phyloP scores from a whole-genome alignment of 2,797 vertebrate species.

The Erpetoichthys calabaricus region DNA sequence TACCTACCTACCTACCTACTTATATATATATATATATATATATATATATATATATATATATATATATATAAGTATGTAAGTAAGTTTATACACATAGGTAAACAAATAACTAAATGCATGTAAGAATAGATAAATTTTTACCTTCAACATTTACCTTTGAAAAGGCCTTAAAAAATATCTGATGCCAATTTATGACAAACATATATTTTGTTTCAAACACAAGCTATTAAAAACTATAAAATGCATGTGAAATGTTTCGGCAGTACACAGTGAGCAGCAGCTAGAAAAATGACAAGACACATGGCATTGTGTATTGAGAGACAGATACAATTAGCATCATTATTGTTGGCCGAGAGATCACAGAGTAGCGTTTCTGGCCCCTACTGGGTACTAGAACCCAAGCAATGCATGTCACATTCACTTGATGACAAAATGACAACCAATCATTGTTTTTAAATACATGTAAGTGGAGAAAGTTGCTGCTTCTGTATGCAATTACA shows the following conservation, averaged over 20 bases:
- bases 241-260: constrained; percentile 19
- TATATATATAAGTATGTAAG: too few species aligned
- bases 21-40: too few species aligned
- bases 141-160: too few species aligned
- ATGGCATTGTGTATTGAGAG: constrained; percentile 41
- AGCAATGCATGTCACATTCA: constrained; percentile 36
- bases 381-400: constrained; percentile 40
- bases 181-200: too few species aligned
- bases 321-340: constrained; percentile 57
- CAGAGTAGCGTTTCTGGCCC: constrained; percentile 43
- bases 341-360: constrained; percentile 46
- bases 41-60: too few species aligned
- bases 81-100: too few species aligned
- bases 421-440: constrained; percentile 36
- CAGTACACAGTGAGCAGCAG: constrained; percentile 26
- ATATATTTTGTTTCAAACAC: too few species aligned
- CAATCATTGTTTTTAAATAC: constrained; percentile 22
- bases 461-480: constrained; percentile 15
- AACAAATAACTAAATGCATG: too few species aligned
- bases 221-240: background rate
- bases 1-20: too few species aligned
- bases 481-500: too few species aligned
- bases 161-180: too few species aligned
- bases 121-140: too few species aligned
- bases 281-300: constrained; percentile 33